phyloP scores from a whole-genome alignment of 92 coral and sea anemone species.

The Epizoanthus scotinus region DNA sequence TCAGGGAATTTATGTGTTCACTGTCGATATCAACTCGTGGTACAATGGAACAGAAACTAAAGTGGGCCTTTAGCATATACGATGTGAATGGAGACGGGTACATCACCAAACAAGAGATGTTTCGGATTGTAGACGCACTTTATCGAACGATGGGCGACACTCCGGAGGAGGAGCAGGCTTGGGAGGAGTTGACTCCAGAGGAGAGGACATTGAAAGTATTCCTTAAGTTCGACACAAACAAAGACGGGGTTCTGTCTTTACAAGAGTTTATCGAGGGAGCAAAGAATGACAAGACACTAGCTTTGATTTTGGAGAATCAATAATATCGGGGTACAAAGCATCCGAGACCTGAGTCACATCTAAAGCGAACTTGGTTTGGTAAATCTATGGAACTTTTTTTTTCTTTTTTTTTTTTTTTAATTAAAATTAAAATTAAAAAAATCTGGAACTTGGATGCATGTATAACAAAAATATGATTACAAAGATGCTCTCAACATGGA shows the following conservation, averaged over 20 bases:
- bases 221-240: constrained; percentile 83
- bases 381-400: too few relatives aligned
- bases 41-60: constrained; percentile 92
- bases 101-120: constrained; percentile 96
- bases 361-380: too few relatives aligned
- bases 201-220: constrained; percentile 93
- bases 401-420: too few relatives aligned
- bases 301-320: constrained; percentile 74
- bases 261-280: constrained; percentile 95
- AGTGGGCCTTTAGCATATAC: constrained; percentile 96
- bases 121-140: constrained; percentile 88
- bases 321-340: background rate
- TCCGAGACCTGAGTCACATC: too few relatives aligned
- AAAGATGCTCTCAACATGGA: too few relatives aligned
- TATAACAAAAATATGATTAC: too few relatives aligned
- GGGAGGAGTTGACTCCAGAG: constrained; percentile 91
- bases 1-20: constrained; percentile 98
- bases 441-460: too few relatives aligned
- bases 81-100: constrained; percentile 95
- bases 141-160: constrained; percentile 84
- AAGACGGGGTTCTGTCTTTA: constrained; percentile 92
- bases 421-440: too few relatives aligned
- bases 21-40: constrained; percentile 96
- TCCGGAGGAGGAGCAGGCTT: constrained; percentile 69
- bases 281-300: constrained; percentile 86